Conservation (phyloP, 30 jellyfish, hydroid and myxozoan species). For the Calvadosia cruxmelitensis region DNA sequence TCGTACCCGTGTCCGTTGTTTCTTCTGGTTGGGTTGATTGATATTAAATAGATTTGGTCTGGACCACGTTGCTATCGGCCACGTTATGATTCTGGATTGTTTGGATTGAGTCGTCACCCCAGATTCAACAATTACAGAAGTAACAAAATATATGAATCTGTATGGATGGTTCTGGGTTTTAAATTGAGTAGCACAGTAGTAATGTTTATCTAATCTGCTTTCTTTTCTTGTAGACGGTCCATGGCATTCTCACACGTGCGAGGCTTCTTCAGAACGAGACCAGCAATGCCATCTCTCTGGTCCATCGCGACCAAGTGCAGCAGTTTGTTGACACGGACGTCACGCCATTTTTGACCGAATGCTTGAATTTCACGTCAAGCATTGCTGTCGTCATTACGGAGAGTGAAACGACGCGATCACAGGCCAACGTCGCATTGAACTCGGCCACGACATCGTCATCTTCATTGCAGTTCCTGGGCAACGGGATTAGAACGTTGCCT, state of each 20-base stretch:
- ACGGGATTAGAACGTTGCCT: constrained; percentile 10
- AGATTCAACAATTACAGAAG: too few species aligned
- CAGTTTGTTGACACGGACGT: constrained; percentile 22
- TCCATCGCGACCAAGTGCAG: constrained; percentile 19
- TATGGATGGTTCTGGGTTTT: too few species aligned
- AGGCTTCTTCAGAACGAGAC: constrained; percentile 19
- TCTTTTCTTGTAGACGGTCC: too few species aligned
- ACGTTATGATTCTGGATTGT: too few species aligned
- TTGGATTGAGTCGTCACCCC: too few species aligned
- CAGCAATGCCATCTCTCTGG: constrained; percentile 10
- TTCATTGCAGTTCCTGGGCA: constrained; percentile 1
- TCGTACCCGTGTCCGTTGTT: too few species aligned
- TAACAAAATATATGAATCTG: too few species aligned
- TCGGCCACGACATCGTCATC: constrained; percentile 16
- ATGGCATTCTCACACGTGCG: constrained; percentile 16
- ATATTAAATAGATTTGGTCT: too few species aligned
- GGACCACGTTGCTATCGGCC: too few species aligned
- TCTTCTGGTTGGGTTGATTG: too few species aligned
- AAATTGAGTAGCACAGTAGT: neutral
- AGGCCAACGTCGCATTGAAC: constrained; percentile 13
- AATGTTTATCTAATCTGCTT: too few species aligned
- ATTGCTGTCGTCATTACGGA: constrained; percentile 2
- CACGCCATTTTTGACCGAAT: constrained; percentile 29
- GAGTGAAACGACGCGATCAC: constrained; percentile 5
- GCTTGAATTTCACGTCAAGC: constrained; percentile 28